Conservation (phyloP, 2,888 invertebrate genomes). For the Pardosa pseudoannulata region DNA sequence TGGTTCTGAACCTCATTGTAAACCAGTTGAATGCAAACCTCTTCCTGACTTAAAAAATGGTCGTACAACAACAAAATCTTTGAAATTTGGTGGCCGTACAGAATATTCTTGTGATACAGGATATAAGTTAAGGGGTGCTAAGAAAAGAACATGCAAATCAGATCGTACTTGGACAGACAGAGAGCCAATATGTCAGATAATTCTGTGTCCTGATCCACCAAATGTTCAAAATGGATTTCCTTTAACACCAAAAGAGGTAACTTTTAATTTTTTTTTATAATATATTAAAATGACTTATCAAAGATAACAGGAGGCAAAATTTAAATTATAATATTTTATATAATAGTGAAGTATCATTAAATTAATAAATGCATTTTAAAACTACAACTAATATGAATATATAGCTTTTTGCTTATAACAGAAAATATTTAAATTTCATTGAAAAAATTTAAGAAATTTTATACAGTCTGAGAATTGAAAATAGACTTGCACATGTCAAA, state of each 20-base stretch:
- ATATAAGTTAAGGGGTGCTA: constrained; percentile 75
- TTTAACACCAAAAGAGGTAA: constrained; percentile 50
- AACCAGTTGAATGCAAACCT: constrained; percentile 75
- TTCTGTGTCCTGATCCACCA: constrained; percentile 76
- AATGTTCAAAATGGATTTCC: constrained; percentile 67
- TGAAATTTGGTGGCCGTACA: constrained; percentile 36
- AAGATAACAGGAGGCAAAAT: too few relatives aligned
- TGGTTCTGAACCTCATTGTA: constrained; percentile 75
- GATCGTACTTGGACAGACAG: constrained; percentile 76
- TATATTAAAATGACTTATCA: too few relatives aligned
- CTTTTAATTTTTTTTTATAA: too few relatives aligned
- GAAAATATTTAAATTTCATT: too few relatives aligned
- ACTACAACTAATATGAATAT: too few relatives aligned
- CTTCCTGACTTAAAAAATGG: constrained; percentile 75
- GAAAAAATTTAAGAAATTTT: too few relatives aligned
- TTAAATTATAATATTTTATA: too few relatives aligned
- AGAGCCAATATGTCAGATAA: constrained; percentile 75
- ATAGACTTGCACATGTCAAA: too few relatives aligned
- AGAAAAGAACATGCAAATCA: constrained; percentile 75
- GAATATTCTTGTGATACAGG: constrained; percentile 74
- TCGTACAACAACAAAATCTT: constrained; percentile 26
- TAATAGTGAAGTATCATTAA: too few relatives aligned
- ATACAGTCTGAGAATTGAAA: too few relatives aligned
- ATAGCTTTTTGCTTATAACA: too few relatives aligned
- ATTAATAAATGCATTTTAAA: too few relatives aligned